phyloP scores from a whole-genome alignment of 2,888 invertebrate genomes.

The Cistogaster globosa region DNA sequence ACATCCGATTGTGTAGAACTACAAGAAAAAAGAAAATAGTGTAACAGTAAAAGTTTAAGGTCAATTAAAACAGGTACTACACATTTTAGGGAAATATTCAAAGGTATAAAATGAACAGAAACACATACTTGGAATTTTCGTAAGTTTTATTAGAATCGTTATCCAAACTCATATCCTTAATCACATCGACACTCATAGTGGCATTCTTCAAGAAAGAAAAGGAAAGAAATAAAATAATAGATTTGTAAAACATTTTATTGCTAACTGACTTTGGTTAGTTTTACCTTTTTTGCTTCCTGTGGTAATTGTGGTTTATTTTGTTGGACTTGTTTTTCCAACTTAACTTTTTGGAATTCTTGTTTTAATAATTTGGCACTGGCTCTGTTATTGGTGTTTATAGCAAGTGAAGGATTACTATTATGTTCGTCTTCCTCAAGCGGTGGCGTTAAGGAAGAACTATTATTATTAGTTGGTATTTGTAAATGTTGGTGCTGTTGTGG shows the following conservation, averaged over 20 bases:
- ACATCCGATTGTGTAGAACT: constrained; percentile 78
- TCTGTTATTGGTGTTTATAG: constrained; percentile 61
- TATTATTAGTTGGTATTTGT: constrained; percentile 73
- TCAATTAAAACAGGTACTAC: constrained; percentile 30
- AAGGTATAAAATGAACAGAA: background rate
- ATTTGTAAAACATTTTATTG: background rate
- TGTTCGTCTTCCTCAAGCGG: constrained; percentile 81
- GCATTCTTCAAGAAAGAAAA: constrained; percentile 79
- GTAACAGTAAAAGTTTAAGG: constrained; percentile 57
- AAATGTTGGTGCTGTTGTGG: constrained; percentile 72
- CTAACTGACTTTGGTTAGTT: background rate
- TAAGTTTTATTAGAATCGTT: constrained; percentile 82
- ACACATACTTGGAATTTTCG: constrained; percentile 81
- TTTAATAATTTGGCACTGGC: constrained; percentile 75
- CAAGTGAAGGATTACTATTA: constrained; percentile 77
- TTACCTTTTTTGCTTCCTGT: constrained; percentile 69
- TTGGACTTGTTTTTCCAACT: constrained; percentile 65
- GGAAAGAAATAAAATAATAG: background rate
- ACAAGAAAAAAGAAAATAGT: constrained; percentile 27
- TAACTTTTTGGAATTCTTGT: constrained; percentile 62
- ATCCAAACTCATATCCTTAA: constrained; percentile 80
- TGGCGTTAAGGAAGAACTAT: constrained; percentile 77
- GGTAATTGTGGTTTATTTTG: constrained; percentile 52
- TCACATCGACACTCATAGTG: constrained; percentile 83
- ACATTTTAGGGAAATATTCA: background rate